Base-by-base conservation (phyloP, 2,888 invertebrate genomes). In the Unio delphinus region DNA sequence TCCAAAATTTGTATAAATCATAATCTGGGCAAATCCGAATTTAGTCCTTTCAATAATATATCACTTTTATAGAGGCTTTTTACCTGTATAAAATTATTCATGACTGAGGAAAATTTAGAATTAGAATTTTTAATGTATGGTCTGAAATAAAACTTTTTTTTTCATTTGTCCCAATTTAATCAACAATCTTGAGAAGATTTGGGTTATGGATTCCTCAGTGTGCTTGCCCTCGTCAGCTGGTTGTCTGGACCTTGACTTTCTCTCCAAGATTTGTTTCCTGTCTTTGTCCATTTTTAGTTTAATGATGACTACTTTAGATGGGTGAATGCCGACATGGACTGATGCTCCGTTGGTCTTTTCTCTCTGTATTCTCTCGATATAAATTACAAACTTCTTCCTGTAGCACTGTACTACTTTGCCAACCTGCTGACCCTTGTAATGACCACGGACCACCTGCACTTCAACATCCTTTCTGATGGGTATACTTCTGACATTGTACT, bases 391-490 rank as follows among this genome's bases (percentile, higher is more conserved):
- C 91, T 99, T 99, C 91, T 99, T 99, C 90, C 99, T 95, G 93
- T 99, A 99, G 23, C 97, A 95, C 91, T 98, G 98, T 64, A 99
- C 96, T 73, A 99, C 95, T 92, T 99, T 99, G 87, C 99, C 99
- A 68, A 98, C 96, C 92, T 99, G 99, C 90, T 98, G 98, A 80
- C 99, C 98, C 92, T 99, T 99, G 93, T 97, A 98, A 91, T 99
- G 99, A 74, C 99, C 99, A 76, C 99, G 94, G 74, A 98, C 97
- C 86, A 98, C 96, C 96, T 96, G 90, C 72, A 99, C 99, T 94
- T 99, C 99, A 89, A 99, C 99, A 90, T 99, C 99, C 91, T 98
- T 99, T 82, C 99, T 95, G 89, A 99, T 97, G 67, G 99, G 99
- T 94, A 99, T 98, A 72, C 97, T 95, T 82, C 97, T 94, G 66